Evolutionary conservation across 2,113 vertebrate species (phyloP).

Genomic region (Tupaia chinensis): DNA sequence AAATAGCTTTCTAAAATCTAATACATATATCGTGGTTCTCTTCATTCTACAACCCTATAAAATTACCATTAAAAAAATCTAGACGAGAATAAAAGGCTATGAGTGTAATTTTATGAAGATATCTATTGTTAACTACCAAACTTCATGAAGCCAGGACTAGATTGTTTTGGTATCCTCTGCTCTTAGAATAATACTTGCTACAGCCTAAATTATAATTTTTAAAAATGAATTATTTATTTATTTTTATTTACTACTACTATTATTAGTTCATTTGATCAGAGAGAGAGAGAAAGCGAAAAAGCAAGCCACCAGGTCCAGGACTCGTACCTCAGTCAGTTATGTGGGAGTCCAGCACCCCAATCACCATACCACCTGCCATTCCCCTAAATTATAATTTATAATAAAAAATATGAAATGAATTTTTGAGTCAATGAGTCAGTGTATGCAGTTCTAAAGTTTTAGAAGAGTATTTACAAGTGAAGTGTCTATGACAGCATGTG

Average conservation of each 20-base stretch:
- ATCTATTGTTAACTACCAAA: not conserved
- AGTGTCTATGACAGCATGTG: not conserved
- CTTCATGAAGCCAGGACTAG: not conserved
- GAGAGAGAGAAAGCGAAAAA: too few relatives aligned
- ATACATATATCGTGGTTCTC: not conserved
- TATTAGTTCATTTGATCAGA: too few relatives aligned
- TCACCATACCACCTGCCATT: too few relatives aligned
- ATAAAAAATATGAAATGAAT: not conserved
- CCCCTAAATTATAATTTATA: not conserved
- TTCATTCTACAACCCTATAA: constrained; percentile 18
- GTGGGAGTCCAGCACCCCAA: too few relatives aligned
- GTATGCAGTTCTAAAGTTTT: not conserved
- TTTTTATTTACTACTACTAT: too few relatives aligned
- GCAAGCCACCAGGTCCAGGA: too few relatives aligned
- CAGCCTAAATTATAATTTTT: not conserved
- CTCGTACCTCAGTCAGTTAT: too few relatives aligned
- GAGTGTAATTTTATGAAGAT: not conserved
- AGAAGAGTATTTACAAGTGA: constrained; percentile 14
- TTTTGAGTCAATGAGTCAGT: not conserved
- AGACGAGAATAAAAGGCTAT: not conserved
- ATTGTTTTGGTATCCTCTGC: not conserved
- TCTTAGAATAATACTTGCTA: not conserved
- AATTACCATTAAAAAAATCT: not conserved
- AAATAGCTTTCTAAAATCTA: not conserved
- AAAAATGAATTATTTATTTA: not conserved